Conservation (phyloP, 2,113 vertebrate species). For the Ammospiza caudacuta region DNA sequence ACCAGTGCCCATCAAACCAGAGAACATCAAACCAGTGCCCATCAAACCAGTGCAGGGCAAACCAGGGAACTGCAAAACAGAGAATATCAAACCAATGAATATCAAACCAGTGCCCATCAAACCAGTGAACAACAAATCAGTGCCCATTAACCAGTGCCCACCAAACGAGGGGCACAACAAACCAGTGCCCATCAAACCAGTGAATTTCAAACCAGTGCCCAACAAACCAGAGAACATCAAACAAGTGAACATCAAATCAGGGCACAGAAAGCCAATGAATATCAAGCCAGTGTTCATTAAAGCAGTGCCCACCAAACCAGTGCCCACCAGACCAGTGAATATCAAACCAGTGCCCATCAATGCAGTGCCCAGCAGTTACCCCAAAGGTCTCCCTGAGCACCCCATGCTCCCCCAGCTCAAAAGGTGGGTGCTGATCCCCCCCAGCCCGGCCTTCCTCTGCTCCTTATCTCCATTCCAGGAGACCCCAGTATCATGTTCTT, state of each 20-base stretch:
- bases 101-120: background rate
- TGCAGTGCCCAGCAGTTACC: background rate
- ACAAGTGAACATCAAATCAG: background rate
- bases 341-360: background rate
- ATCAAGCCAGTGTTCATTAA: background rate
- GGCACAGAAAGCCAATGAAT: background rate
- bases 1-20: background rate
- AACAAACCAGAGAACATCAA: background rate
- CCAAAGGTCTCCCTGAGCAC: background rate
- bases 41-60: background rate
- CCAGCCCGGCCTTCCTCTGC: background rate
- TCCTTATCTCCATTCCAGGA: background rate
- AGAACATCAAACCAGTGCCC: background rate
- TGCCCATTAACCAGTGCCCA: too few species aligned
- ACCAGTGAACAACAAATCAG: background rate
- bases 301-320: accelerated
- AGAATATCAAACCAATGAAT: too few species aligned
- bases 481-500: accelerated
- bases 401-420: background rate
- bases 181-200: background rate
- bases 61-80: background rate
- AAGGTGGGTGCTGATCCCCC: background rate
- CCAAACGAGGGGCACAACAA: too few species aligned
- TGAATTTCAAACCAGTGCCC: accelerated
- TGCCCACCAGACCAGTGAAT: accelerated